Evolutionary conservation across 2,888 invertebrate species (phyloP).

Genomic region (Ectemnius continuus): DNA sequence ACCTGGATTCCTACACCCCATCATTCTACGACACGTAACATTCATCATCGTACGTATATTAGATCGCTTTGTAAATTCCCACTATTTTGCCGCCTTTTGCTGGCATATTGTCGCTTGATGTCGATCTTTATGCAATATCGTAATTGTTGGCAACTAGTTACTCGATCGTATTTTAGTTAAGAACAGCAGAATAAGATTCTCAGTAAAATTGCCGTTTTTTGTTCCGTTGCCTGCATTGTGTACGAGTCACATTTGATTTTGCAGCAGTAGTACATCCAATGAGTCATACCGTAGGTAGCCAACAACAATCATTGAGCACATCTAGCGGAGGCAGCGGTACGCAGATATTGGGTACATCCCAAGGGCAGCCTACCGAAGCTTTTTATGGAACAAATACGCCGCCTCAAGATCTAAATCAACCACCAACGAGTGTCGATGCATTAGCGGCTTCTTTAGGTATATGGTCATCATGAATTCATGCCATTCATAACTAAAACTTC

Average conservation of each 20-base stretch:
- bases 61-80: constrained; percentile 53
- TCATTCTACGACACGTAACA: constrained; percentile 74
- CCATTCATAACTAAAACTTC: no score
- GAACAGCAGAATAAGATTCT: constrained; percentile 35
- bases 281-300: constrained; percentile 73
- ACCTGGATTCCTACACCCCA: constrained; percentile 76
- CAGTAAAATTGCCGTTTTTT: constrained; percentile 35
- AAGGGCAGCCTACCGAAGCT: constrained; percentile 72
- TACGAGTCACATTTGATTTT: constrained; percentile 57
- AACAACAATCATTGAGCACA: constrained; percentile 71
- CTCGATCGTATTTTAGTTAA: constrained; percentile 23
- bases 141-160: constrained; percentile 9
- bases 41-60: constrained; percentile 76
- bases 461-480: background rate
- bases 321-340: constrained; percentile 64
- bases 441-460: constrained; percentile 72
- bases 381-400: constrained; percentile 75
- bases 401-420: constrained; percentile 75
- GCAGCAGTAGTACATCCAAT: constrained; percentile 75
- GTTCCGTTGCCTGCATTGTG: constrained; percentile 58
- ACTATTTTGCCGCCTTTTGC: constrained; percentile 37
- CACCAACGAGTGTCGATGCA: constrained; percentile 71
- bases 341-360: constrained; percentile 72
- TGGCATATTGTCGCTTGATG: constrained; percentile 43
- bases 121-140: constrained; percentile 9